Base-by-base conservation (phyloP, 2,888 invertebrate species). In the Acleris literana region DNA sequence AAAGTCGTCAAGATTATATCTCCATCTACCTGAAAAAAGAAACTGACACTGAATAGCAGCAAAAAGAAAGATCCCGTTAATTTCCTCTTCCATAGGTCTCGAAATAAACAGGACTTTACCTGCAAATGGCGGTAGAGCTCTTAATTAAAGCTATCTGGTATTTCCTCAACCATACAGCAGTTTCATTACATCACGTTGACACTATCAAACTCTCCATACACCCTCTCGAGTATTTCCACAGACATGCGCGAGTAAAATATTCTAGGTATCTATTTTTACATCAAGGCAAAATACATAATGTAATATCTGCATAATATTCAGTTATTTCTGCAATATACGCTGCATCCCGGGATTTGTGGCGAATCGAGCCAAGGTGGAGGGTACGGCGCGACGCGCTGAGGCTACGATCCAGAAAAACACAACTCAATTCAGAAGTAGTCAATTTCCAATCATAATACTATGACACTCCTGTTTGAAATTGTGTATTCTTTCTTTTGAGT, bases 231-330 rank as follows among this genome's bases (percentile, higher is more conserved):
- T 39, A 39, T 77, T 71, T 64, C 72, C 77, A 76, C 80, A 75
- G 76, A 76, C 80, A 64, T 71, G 72, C 72, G 81, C 75, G 77
- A 76, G 80, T 80, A 77, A 79, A 76, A 77, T 81, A 76, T 80
- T 80, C 77, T 74, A 78, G 49, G 79, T 81, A 77, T 84, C 85
- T 88, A 88, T 87, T 82, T 86, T 87, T 88, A 83, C 74, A 74
- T 78, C 87, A 87, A 88, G 88, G 88, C 79, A 81, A 86, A 76
- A 77, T 80, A 80, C 78, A 85, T 85, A 87, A 84, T 82, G 78
- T 82, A 80, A 86, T 83, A 86, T 84, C 79, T 82, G 83, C 84
- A 83, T 85, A 84, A 84, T 84, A 82, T 84, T 80, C 77, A 74
- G 83, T 79, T 87, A 85, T 85, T 84, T 85, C 78, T 75, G 83